These are phyloP conservation scores for Hoplostethus atlanticus DNA, from an alignment of 2,797 vertebrate genomes.

Conservation along the genomic window DNA sequence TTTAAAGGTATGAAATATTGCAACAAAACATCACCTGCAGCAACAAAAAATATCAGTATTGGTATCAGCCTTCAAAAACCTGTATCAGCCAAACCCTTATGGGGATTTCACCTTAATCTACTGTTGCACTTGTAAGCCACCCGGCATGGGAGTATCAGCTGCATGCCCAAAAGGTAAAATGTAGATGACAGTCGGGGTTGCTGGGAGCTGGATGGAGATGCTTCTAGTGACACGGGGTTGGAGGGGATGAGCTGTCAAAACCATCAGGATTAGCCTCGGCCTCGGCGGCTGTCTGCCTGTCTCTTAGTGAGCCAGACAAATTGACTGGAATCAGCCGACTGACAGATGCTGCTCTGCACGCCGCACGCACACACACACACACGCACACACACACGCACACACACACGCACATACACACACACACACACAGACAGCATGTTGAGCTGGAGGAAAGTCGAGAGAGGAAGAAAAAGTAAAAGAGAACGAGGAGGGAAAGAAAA, in stretches of 20 bases:
- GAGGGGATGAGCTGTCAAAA: constrained; percentile 85
- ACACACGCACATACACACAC: constrained; percentile 4
- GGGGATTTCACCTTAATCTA: too few species aligned
- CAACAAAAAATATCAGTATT: too few species aligned
- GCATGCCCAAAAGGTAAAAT: too few species aligned
- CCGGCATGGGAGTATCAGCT: too few species aligned
- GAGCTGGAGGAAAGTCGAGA: not conserved
- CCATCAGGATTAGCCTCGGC: constrained; percentile 69
- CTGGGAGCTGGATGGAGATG: constrained; percentile 14
- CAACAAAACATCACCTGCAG: not conserved
- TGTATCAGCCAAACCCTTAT: too few species aligned
- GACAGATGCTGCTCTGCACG: constrained; percentile 78
- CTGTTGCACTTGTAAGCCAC: not conserved
- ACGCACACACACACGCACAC: constrained; percentile 27
- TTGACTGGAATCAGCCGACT: constrained; percentile 84
- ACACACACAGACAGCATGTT: not conserved
- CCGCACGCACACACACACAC: constrained; percentile 62
- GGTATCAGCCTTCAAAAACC: too few species aligned
- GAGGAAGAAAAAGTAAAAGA: not conserved
- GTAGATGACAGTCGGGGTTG: too few species aligned
- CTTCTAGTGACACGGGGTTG: constrained; percentile 45
- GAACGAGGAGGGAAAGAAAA: not conserved
- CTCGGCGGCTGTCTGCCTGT: constrained; percentile 32
- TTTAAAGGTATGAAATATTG: not conserved
- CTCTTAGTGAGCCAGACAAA: constrained; percentile 80